A percentile compares a stretch with the other conserved stretches of the same genome.
These are phyloP conservation scores for Leptocoma aspasia DNA, from an alignment of 2,113 vertebrate genomes.

Conservation along the genomic window DNA sequence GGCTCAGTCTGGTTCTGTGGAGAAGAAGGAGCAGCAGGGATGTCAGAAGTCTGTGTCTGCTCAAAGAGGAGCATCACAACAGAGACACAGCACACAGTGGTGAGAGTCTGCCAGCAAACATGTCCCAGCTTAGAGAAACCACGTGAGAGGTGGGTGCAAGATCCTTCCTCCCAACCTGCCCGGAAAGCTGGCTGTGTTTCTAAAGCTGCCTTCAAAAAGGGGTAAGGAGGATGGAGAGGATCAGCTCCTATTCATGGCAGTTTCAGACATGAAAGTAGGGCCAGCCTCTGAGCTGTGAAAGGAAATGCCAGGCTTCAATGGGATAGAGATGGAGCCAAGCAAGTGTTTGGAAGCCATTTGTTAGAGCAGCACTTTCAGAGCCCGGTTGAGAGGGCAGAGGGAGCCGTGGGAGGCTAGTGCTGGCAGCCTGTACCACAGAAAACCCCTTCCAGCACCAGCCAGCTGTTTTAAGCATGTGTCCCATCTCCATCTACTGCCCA, in stretches of 20 bases:
- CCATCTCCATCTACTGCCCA: background rate
- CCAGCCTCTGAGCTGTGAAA: slow-evolving; percentile 14
- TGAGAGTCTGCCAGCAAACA: background rate
- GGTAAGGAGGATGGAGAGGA: background rate
- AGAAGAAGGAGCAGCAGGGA: background rate
- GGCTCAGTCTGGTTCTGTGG: background rate
- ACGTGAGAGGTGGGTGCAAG: background rate
- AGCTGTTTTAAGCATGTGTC: slow-evolving; percentile 10
- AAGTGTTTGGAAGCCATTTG: slow-evolving; percentile 23
- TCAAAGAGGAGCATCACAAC: background rate
- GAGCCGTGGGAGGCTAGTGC: slow-evolving; percentile 36
- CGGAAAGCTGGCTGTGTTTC: background rate
- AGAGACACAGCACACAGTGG: background rate
- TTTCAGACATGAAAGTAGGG: background rate
- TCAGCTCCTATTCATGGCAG: background rate
- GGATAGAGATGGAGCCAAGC: slow-evolving; percentile 31
- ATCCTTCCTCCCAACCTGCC: slow-evolving; percentile 6
- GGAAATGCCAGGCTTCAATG: background rate
- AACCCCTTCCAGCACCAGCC: background rate
- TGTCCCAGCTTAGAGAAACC: background rate
- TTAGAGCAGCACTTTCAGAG: slow-evolving; percentile 35
- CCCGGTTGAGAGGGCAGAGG: slow-evolving; percentile 10
- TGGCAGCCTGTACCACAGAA: background rate
- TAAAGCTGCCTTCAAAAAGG: slow-evolving; percentile 18
- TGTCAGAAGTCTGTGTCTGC: background rate